Conservation (phyloP, 2,797 vertebrate genomes). For the Morus bassanus region DNA sequence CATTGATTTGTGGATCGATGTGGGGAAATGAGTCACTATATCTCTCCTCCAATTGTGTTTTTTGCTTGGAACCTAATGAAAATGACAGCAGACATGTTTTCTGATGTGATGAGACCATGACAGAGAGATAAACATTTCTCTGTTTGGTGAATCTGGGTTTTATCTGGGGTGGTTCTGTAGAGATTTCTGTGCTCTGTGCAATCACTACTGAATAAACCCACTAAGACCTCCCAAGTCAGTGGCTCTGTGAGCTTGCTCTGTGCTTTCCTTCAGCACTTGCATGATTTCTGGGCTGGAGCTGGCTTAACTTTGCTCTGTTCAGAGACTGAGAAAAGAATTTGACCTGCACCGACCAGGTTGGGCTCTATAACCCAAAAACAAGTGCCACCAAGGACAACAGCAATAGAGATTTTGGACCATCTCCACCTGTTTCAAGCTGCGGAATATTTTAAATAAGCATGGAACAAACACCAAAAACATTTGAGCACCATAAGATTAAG, state of each 20-base stretch:
- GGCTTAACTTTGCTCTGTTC: background rate
- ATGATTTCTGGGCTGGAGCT: background rate
- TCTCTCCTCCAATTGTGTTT: accelerated
- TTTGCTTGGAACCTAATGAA: background rate
- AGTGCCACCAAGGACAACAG: background rate
- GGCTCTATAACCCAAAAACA: background rate
- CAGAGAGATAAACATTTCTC: background rate
- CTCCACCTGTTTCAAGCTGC: background rate
- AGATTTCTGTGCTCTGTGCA: background rate
- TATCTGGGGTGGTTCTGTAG: background rate
- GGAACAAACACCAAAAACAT: background rate
- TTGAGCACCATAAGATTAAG: background rate
- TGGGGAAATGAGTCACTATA: accelerated
- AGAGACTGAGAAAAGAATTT: background rate
- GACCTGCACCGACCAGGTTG: accelerated
- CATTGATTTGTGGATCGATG: background rate
- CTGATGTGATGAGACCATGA: background rate
- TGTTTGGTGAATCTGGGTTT: background rate
- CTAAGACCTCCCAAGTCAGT: background rate
- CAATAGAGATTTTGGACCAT: background rate
- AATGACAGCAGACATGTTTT: background rate
- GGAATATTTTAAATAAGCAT: background rate
- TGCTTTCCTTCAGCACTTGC: background rate
- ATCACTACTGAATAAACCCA: accelerated
- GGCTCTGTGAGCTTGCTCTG: background rate